Evolutionary conservation across 2,113 vertebrate genomes (phyloP), one percentile per base, ranked within the genome.

Genomic region (Pitta sordida): DNA sequence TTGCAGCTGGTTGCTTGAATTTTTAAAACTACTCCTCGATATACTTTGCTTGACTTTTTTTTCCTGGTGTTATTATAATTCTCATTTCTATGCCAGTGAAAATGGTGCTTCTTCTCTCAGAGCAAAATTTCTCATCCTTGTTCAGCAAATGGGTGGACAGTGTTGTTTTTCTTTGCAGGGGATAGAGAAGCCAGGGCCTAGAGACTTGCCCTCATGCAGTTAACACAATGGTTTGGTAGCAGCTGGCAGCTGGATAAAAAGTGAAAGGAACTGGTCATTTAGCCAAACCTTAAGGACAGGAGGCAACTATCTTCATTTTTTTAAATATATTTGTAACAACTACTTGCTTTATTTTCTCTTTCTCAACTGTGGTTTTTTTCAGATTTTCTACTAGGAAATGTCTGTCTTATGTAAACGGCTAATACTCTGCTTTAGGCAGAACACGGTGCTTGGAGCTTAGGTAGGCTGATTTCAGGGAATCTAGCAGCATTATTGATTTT

Each of bases 401-500:
- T 81, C 77, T 85, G 64, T 81, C 84, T 69, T 26, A 34, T 83
- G 32, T 86, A 95, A 97, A 88, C 93, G 91, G 70, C 95, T 96
- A 95, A 96, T 97, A 88, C 39, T 84, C 55, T 86, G 91, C 95
- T 97, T 88, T 78, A 96, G 96, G 96, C 96, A 95, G 96, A 97
- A 96, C 96, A 95, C 1, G 18, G 53, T 76, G 84, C 92, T 93
- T 86, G 82, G 84, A 97, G 93, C 86, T 96, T 93, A 88, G 69
- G 86, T 84, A 81, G 96, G 63, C 93, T 90, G 88, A 94, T 97
- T 96, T 96, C 97, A 90, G 96, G 97, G 96, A 95, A 95, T 94
- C 94, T 91, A 97, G 97, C 93, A 96, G 91, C 90, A 49, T 97
- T 97, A 98, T 97, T 97, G 97, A 97, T 98, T 98, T 97, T 96